Evolutionary conservation across 2,113 vertebrate genomes (phyloP).

Genomic region (Calonectris borealis): DNA sequence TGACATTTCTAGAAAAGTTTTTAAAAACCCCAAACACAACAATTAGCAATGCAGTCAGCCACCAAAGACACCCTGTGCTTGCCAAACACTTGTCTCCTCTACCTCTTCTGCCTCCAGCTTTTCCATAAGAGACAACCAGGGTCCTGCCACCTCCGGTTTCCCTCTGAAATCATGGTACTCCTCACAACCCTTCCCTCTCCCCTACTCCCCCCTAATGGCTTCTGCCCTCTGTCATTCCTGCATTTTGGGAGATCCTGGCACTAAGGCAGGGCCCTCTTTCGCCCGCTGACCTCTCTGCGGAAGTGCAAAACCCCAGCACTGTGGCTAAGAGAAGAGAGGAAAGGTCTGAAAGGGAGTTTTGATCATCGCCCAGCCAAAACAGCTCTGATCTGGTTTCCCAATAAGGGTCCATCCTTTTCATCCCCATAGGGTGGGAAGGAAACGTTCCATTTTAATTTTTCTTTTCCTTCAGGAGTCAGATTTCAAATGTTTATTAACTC

Average conservation of each 20-base stretch:
- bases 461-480: neutral
- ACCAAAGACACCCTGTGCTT: neutral
- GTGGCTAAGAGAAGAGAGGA: neutral
- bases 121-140: neutral
- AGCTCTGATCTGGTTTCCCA: neutral
- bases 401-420: neutral
- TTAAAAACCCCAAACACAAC: too few species aligned
- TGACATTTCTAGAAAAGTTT: neutral
- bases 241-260: neutral
- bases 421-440: neutral
- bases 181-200: neutral
- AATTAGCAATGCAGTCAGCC: neutral
- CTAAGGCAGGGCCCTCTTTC: neutral
- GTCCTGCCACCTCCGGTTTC: neutral
- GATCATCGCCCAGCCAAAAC: neutral
- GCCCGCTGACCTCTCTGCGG: too few species aligned
- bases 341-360: neutral
- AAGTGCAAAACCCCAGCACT: neutral
- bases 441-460: neutral
- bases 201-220: neutral
- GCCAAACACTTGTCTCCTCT: neutral
- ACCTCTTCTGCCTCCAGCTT: neutral
- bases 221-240: neutral
- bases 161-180: neutral
- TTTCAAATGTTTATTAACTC: neutral